A percentile compares a stretch with the other conserved stretches of the same genome.
These are phyloP conservation scores for Ditula angustiorana DNA, from an alignment of 2,888 invertebrate species.

Conservation along the genomic window DNA sequence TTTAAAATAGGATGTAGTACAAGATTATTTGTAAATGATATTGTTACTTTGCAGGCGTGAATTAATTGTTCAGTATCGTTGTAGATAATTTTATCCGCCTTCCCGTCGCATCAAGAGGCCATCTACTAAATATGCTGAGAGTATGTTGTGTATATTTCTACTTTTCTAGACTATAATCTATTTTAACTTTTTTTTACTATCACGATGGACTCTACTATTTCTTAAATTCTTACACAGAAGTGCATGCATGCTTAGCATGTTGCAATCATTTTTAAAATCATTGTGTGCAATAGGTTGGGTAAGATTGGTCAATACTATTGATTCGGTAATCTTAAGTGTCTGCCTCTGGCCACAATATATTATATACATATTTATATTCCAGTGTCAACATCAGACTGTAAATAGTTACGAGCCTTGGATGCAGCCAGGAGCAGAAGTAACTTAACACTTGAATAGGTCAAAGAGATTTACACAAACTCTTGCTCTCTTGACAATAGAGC, in stretches of 20 bases:
- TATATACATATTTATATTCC: constrained; percentile 26
- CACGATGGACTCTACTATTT: constrained; percentile 26
- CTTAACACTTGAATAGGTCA: no score
- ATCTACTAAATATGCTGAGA: constrained; percentile 33
- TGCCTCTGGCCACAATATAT: constrained; percentile 23
- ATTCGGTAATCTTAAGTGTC: constrained; percentile 29
- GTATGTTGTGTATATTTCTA: constrained; percentile 40
- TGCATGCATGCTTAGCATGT: constrained; percentile 37
- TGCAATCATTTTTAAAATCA: constrained; percentile 33
- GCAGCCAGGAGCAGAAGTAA: no score
- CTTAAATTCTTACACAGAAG: constrained; percentile 38
- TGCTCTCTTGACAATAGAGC: no score
- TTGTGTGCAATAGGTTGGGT: constrained; percentile 37
- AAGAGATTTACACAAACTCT: no score
- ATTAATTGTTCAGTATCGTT: constrained; percentile 22
- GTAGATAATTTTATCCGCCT: constrained; percentile 40
- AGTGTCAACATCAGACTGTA: constrained; percentile 39
- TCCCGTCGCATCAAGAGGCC: constrained; percentile 21
- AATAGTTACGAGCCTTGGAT: constrained; percentile 38
- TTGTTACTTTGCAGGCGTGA: constrained; percentile 28
- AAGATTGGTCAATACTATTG: constrained; percentile 30
- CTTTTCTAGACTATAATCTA: constrained; percentile 42
- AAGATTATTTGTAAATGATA: constrained; percentile 37
- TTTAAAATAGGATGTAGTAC: constrained; percentile 39
- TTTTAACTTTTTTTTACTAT: constrained; percentile 30